Base-by-base conservation (phyloP, 2,113 vertebrate genomes). In the Melanotaenia duboulayi region DNA sequence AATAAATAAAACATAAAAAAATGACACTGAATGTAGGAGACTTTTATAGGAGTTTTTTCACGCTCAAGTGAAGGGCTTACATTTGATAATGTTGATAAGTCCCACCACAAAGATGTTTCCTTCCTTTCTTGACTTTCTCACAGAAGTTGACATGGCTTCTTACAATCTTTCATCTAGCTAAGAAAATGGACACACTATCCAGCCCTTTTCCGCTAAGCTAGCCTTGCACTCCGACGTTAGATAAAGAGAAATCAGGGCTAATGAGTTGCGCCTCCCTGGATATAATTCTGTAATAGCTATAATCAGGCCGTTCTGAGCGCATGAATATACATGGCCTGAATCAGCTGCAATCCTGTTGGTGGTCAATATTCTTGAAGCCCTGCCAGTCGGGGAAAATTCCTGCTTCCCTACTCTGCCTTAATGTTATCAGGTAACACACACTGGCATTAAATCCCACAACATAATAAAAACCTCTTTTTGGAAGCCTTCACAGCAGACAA, bases 381-480 rank as follows among this genome's bases (percentile, higher is more conserved):
- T 86, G 92, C 93, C 92, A 91, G 90, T 78, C 71, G 19, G 74
- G 81, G 87, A 84, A 91, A 84, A 88, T 91, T 90, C 86, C 81
- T 76, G 86, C 87, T 76, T 89, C 80, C 71, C 71, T 32, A 81
- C 87, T 80, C 84, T 85, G 84, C 87, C 86, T 92, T 94, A 93
- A 93, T 92, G 93, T 95, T 95, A 94, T 95, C 94, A 93, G 92
- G 92, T 94, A 92, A 93, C 93, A 90, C 93, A 94, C 92, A 93
- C 94, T 91, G 90, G 90, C 91, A 87, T 94, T 94, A 93, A 94
- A 94, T 92, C 93, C 91, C 89, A 86, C 90, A 49, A 87, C 90
- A 80, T 86, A 92, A 94, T 92, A 92, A 93, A 93, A 92, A 90
- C 87, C 85, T 90, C 90, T 89, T 92, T 93, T 83, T 91, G 90